phyloP scores from a whole-genome alignment of 2,113 vertebrate genomes.

The Reinhardtius hippoglossoides region DNA sequence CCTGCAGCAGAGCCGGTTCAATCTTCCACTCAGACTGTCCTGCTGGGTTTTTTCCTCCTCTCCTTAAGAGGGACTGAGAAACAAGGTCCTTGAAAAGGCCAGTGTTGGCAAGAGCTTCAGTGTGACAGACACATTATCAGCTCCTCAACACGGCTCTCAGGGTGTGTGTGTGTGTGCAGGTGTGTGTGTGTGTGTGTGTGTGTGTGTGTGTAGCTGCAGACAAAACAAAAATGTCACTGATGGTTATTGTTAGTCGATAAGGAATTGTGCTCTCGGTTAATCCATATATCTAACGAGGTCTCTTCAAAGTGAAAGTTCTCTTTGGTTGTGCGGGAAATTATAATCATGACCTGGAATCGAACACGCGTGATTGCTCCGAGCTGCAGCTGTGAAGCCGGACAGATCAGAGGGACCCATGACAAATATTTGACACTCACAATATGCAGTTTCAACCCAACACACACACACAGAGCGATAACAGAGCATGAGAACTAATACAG shows the following conservation, averaged over 20 bases:
- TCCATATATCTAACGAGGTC: not conserved
- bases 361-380: not conserved
- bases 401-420: conserved; percentile 57
- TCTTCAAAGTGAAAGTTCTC: not conserved
- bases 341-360: not conserved
- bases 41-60: not conserved
- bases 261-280: conserved; percentile 36
- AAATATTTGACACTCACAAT: conserved; percentile 30
- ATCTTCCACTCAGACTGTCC: conserved; percentile 12
- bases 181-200: conserved; percentile 8
- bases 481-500: not conserved
- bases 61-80: conserved; percentile 20
- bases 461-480: not conserved
- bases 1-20: not conserved
- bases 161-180: conserved; percentile 20
- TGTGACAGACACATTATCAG: conserved; percentile 44
- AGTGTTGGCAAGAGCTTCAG: conserved; percentile 27
- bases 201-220: not conserved
- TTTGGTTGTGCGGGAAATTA: not conserved
- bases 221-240: too few relatives aligned
- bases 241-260: not conserved
- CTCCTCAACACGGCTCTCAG: conserved; percentile 15
- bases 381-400: conserved; percentile 1
- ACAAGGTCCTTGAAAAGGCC: conserved; percentile 51
- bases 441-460: conserved; percentile 22